Evolutionary conservation across 1,140 invertebrate genomes (phyloP).

Genomic region (Drosophila seguyi): DNA sequence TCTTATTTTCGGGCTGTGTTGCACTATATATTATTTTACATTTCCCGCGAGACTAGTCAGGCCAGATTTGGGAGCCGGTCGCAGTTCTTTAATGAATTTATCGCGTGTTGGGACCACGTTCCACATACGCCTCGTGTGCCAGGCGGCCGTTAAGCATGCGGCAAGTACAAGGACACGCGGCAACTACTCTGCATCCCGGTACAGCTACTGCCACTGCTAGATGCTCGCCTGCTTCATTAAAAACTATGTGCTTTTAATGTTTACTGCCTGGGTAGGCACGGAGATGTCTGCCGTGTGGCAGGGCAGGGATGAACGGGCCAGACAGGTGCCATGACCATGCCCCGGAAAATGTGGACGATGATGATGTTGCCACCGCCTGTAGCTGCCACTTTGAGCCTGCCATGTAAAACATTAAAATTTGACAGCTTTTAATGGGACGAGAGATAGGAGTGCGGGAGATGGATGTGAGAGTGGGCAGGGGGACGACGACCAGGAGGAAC

Average conservation of each 20-base stretch:
- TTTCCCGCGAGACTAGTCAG: constrained; percentile 70
- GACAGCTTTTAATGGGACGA: constrained; percentile 74
- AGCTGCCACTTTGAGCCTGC: constrained; percentile 68
- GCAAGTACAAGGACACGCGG: constrained; percentile 62
- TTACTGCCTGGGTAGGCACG: constrained; percentile 62
- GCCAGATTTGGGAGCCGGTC: constrained; percentile 67
- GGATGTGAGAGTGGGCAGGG: neutral
- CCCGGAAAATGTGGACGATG: constrained; percentile 31
- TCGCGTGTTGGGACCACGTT: constrained; percentile 77
- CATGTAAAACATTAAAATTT: constrained; percentile 82
- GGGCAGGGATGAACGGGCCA: constrained; percentile 1
- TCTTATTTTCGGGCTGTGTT: constrained; percentile 18
- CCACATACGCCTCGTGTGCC: constrained; percentile 73
- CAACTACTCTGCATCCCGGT: constrained; percentile 22
- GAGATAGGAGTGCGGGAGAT: neutral
- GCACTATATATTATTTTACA: constrained; percentile 73
- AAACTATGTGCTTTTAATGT: constrained; percentile 79
- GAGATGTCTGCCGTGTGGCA: constrained; percentile 39
- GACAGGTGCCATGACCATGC: constrained; percentile 70
- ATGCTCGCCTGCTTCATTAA: constrained; percentile 56
- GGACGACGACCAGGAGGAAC: neutral
- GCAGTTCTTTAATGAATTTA: constrained; percentile 81
- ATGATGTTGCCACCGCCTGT: constrained; percentile 26
- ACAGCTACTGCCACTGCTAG: constrained; percentile 5
- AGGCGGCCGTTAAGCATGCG: constrained; percentile 39